Base-by-base conservation (phyloP, 2,113 vertebrate genomes). In the Crocuta crocuta region DNA sequence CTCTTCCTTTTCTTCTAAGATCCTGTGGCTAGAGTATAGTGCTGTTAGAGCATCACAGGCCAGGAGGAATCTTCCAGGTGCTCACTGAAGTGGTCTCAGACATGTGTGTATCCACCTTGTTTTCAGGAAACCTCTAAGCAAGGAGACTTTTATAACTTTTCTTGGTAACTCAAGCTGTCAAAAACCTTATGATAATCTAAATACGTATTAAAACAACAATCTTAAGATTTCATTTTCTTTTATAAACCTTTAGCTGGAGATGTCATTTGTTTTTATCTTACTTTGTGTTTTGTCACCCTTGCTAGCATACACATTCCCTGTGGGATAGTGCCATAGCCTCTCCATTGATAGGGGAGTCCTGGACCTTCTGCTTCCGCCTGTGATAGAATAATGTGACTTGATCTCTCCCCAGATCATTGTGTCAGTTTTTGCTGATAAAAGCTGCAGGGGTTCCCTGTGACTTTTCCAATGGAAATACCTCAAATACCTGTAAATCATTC, bases 401-500 rank as follows among this genome's bases (percentile, higher is more conserved):
- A 55, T 39, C 91, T 88, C 92, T n/a, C 39, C 10, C 43, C 3
- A 7, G n/a, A 23, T 63, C 10, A 7, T 93, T 53, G 15, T 81
- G 88, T 88, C 66, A 58, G 2, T 58, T 96, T 19, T 89, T 96
- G 15, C 43, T 85, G 65, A 58, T 90, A 90, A 95, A 94, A 94
- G 19, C 70, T 85, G 26, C 28, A 35, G 12, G 35, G 7, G 7
- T 65, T 90, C 73, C 33, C 5, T 90, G 65, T 95, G 45, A 95
- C 17, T 79, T 91, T 92, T 91, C 28, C 86, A 45, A 66, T 96
- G 61, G 92, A 93, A 96, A 92, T 87, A 80, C 31, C 61, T 94
- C 48, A 35, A 76, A 24, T 74, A 76, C 33, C 9, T 87, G 7
- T 63, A 66, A 95, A 80, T 73, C 45, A 65, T 31, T 85, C 79